Evolutionary conservation across 2,888 invertebrate species (phyloP).

Genomic region (Drosophila eohydei): DNA sequence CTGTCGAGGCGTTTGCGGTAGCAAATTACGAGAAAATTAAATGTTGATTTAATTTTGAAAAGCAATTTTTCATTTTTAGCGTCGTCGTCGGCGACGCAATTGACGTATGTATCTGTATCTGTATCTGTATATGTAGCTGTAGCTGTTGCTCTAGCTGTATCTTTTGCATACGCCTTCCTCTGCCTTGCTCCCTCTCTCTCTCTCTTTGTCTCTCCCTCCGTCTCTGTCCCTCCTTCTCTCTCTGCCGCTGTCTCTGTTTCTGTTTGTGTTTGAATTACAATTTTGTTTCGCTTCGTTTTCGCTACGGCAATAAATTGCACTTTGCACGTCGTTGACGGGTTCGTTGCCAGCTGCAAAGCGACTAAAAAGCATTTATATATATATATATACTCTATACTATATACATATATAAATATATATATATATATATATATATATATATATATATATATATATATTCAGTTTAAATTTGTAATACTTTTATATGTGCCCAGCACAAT

Average conservation of each 20-base stretch:
- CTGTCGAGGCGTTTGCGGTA: slow-evolving; percentile 65
- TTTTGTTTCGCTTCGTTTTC: slow-evolving; percentile 72
- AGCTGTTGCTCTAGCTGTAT: slow-evolving; percentile 42
- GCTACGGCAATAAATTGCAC: slow-evolving; percentile 74
- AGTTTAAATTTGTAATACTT: slow-evolving; percentile 27
- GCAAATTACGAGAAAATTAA: slow-evolving; percentile 81
- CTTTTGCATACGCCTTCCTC: slow-evolving; percentile 63
- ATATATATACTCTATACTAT: slow-evolving; percentile 23
- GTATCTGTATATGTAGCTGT: slow-evolving; percentile 68
- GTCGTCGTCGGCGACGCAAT: slow-evolving; percentile 63
- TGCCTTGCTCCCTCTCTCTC: slow-evolving; percentile 1
- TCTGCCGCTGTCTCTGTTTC: slow-evolving; percentile 23
- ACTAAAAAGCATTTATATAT: slow-evolving; percentile 38
- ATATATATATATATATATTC: slow-evolving; percentile 8
- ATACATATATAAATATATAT: slow-evolving; percentile 7
- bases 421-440: slow-evolving; percentile 27
- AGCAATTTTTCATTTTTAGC: slow-evolving; percentile 81
- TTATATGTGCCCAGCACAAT: slow-evolving; percentile 11
- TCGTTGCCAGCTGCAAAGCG: slow-evolving; percentile 70
- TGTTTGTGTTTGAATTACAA: slow-evolving; percentile 74
- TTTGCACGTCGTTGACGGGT: slow-evolving; percentile 77
- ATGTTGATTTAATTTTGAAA: slow-evolving; percentile 80
- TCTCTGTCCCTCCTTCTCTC: background rate
- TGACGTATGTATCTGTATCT: slow-evolving; percentile 71
- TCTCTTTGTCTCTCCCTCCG: background rate